These are phyloP conservation scores for Leuctra nigra DNA, from an alignment of 2,888 invertebrate genomes.

Conservation along the genomic window DNA sequence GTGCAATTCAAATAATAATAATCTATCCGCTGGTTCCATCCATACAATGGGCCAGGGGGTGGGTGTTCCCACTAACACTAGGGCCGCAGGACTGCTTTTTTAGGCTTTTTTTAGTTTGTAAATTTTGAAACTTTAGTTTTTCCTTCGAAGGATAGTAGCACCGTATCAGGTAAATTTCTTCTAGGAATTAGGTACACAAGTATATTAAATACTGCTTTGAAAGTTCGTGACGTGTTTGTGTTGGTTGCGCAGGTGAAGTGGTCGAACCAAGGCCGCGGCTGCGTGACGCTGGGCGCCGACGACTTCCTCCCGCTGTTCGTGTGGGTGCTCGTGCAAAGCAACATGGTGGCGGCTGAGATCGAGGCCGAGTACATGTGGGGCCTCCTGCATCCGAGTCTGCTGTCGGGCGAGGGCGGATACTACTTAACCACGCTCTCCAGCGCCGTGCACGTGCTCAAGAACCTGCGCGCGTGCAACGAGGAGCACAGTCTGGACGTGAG, in stretches of 20 bases:
- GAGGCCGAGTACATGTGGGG: slow-evolving; percentile 96
- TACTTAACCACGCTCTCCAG: slow-evolving; percentile 91
- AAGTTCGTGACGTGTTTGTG: no score
- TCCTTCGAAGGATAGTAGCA: no score
- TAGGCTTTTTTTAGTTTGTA: no score
- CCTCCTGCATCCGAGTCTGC: slow-evolving; percentile 79
- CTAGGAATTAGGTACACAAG: no score
- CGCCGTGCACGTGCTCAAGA: slow-evolving; percentile 83
- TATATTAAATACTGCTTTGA: no score
- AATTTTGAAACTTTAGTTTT: no score
- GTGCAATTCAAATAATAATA: no score
- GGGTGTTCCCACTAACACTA: no score
- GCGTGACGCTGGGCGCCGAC: slow-evolving; percentile 64
- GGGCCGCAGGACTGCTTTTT: no score
- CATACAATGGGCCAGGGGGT: no score
- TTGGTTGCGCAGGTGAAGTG: slow-evolving; percentile 63
- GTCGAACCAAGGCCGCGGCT: slow-evolving; percentile 48
- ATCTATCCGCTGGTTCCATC: no score
- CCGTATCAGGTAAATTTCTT: no score
- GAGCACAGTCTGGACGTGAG: slow-evolving; percentile 38
- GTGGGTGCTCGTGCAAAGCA: slow-evolving; percentile 84
- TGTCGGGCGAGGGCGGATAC: slow-evolving; percentile 91
- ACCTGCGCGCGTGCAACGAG: slow-evolving; percentile 42
- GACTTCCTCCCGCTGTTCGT: slow-evolving; percentile 89
- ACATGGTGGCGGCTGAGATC: slow-evolving; percentile 86